Percentiles rank a stretch among this genome's conserved stretches.
phyloP scores from a whole-genome alignment of 1,140 invertebrate species.

The Trichoplusia ni region DNA sequence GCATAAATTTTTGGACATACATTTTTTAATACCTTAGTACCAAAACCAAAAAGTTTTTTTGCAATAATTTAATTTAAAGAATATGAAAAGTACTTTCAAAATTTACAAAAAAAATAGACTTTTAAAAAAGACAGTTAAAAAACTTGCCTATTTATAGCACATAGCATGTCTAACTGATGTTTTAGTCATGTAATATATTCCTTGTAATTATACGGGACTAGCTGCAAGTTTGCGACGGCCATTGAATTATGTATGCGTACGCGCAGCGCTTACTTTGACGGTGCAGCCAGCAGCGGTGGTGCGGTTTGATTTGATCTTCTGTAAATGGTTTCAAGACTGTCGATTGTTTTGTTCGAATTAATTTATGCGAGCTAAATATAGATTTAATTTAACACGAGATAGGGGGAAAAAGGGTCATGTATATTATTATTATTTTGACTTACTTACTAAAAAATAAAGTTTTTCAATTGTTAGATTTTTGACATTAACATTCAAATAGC shows the following conservation, averaged over 20 bases:
- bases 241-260: constrained; percentile 60
- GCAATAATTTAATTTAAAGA: too few species aligned
- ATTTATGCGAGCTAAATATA: constrained; percentile 13
- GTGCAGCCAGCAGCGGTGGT: constrained; percentile 28
- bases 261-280: constrained; percentile 29
- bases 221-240: constrained; percentile 35
- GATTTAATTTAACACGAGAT: not conserved
- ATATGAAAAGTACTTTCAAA: too few species aligned
- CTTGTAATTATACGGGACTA: constrained; percentile 57
- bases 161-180: constrained; percentile 18
- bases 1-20: too few species aligned
- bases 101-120: too few species aligned
- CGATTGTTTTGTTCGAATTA: constrained; percentile 5
- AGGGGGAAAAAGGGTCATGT: not conserved
- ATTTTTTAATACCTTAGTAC: too few species aligned
- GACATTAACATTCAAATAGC: not conserved
- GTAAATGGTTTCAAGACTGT: constrained; percentile 11
- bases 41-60: too few species aligned
- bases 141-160: constrained; percentile 22
- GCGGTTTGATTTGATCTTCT: constrained; percentile 34
- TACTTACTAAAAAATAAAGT: not conserved
- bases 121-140: too few species aligned
- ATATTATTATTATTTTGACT: not conserved
- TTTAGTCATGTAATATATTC: constrained; percentile 50
- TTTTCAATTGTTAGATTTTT: too few species aligned